phyloP scores from a whole-genome alignment of 1,140 invertebrate genomes.

The Coptotermes formosanus region DNA sequence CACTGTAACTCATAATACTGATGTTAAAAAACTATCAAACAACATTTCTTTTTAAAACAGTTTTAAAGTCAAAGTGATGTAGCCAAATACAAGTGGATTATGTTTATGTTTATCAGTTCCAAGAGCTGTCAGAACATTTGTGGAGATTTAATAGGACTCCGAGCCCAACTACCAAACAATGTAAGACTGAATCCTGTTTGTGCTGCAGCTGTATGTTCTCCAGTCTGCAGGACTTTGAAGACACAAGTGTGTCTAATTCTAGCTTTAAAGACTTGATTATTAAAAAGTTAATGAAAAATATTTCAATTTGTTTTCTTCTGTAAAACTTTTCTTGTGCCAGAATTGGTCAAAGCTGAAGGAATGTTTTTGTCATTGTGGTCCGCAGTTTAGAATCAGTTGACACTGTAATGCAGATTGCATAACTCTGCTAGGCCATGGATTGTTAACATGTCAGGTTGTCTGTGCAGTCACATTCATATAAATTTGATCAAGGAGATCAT shows the following conservation, averaged over 20 bases:
- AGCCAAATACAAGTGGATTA: background rate
- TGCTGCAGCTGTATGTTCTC: background rate
- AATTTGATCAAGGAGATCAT: too few relatives aligned
- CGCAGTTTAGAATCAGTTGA: background rate
- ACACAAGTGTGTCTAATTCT: background rate
- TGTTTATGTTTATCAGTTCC: background rate
- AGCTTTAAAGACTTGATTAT: background rate
- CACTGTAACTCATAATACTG: background rate
- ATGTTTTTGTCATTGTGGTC: background rate
- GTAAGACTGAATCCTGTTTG: conserved; percentile 3
- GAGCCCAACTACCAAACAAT: background rate
- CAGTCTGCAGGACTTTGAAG: background rate
- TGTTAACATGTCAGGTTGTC: too few relatives aligned
- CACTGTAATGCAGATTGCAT: background rate
- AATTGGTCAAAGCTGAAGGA: background rate
- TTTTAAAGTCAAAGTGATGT: background rate
- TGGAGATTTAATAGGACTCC: background rate
- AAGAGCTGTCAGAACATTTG: background rate
- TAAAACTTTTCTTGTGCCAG: background rate
- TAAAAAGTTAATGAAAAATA: background rate
- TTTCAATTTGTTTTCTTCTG: background rate
- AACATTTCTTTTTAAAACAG: background rate
- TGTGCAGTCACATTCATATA: too few relatives aligned
- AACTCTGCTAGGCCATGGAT: background rate
- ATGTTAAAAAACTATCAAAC: background rate